Conservation (phyloP, 1,140 invertebrate species). For the Tetramorium parvispinum region DNA sequence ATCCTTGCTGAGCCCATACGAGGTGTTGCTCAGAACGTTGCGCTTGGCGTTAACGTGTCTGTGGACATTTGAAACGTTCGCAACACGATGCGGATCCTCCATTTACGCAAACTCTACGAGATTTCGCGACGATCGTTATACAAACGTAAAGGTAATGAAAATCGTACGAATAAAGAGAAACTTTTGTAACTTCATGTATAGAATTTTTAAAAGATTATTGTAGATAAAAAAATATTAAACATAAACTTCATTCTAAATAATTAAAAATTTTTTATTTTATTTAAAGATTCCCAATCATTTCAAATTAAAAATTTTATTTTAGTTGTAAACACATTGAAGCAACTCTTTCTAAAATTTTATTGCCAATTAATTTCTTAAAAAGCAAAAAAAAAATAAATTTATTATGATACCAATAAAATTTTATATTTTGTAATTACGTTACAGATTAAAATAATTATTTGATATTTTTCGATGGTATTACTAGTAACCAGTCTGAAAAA, state of each 20-base stretch:
- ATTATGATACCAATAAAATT: background rate
- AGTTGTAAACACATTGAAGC: background rate
- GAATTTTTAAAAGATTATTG: background rate
- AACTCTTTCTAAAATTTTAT: background rate
- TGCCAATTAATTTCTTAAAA: background rate
- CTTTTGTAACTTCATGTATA: background rate
- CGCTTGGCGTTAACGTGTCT: conserved; percentile 67
- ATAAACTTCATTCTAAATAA: background rate
- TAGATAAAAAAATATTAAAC: background rate
- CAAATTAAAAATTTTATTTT: background rate
- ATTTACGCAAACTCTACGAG: conserved; percentile 45
- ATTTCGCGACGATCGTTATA: conserved; percentile 6
- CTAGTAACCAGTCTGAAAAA: background rate
- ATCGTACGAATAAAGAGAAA: background rate
- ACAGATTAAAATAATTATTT: background rate
- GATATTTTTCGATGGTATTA: background rate
- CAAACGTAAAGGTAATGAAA: background rate
- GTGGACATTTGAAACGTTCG: conserved; percentile 52
- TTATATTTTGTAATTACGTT: background rate
- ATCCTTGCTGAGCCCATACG: conserved; percentile 74
- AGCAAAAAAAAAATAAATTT: background rate
- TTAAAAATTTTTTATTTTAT: background rate
- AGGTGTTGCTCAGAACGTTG: conserved; percentile 76
- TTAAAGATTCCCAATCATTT: background rate
- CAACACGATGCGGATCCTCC: conserved; percentile 45